Base-by-base conservation (phyloP, 2,888 invertebrate genomes). In the Agrotis exclamationis region DNA sequence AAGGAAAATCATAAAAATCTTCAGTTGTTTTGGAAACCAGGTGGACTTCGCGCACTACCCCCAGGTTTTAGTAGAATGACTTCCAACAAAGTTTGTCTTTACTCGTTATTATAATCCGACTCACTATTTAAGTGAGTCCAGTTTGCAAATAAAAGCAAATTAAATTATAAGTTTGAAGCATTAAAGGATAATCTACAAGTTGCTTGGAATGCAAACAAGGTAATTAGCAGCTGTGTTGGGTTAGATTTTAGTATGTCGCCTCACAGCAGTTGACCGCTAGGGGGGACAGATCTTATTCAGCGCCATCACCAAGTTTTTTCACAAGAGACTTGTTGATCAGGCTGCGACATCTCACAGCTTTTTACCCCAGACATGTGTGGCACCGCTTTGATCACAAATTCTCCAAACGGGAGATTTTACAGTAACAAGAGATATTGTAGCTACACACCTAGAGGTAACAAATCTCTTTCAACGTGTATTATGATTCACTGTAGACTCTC, bases 311-410 rank as follows among this genome's bases (percentile, higher is more conserved):
- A 1, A 45, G 45, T 45, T 45, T 16, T 9, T 33, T 33, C 69
- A 13, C 22, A 68, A 45, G 45, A 2, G 39, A 39, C 68, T 68
- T 68, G 45, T 11, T 67, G 67, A 28, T 45, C 18, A 6, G 33
- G 22, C 53, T 33, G 22, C 18, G 28, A 53, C 9, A 45, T 45
- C 11, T 47, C 11, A 14, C 33, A 53, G 53, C 2, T 13, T 33
- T 54, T 67, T 47, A 68, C 69, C 69, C n/a, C 33, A 33, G 69
- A n/a, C 16, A 16, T 39, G 24, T 67, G 24, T 39, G 44, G 67
- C 20, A 67, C 20, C 44, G 53, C 24, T 13, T 67, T 67, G 44
- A 3, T 14, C n/a, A 18, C 20, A 18, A 53, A 13, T 20, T 33
- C 44, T 28, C 18, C 18, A 14, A 9, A 13, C 7, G 22, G n/a